These are phyloP conservation scores for Sebastiscus albofasciatus DNA, from an alignment of 2,797 vertebrate genomes.

Conservation along the genomic window DNA sequence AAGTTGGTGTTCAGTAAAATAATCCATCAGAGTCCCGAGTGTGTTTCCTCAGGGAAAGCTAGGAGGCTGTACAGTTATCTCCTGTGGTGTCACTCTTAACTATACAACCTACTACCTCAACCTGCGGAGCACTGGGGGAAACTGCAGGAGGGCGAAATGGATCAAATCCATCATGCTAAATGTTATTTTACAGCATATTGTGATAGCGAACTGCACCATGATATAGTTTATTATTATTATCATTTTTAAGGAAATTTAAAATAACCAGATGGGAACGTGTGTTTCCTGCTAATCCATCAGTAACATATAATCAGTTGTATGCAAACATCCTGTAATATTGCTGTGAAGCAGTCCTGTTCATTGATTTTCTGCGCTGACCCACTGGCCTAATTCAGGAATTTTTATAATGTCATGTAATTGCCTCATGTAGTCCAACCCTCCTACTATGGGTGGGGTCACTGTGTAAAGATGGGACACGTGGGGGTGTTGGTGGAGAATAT, in stretches of 20 bases:
- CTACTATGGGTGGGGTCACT: slow-evolving; percentile 62
- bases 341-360: not conserved
- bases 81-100: slow-evolving; percentile 98
- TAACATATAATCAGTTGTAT: not conserved
- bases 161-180: not conserved
- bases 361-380: slow-evolving; percentile 19
- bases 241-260: not conserved
- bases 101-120: slow-evolving; percentile 99
- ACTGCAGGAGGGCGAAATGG: not conserved
- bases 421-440: slow-evolving; percentile 39
- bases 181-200: not conserved
- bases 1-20: not conserved
- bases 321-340: not conserved
- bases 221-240: too few relatives aligned
- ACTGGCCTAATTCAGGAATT: slow-evolving; percentile 14
- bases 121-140: slow-evolving; percentile 87
- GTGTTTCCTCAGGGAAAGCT: slow-evolving; percentile 96
- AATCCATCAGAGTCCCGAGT: slow-evolving; percentile 37
- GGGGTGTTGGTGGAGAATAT: slow-evolving; percentile 15
- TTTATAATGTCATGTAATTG: slow-evolving; percentile 15
- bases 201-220: not conserved
- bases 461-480: slow-evolving; percentile 36
- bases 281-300: not conserved
- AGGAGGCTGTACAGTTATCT: slow-evolving; percentile 99
- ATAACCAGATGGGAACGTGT: not conserved